Evolutionary conservation across 2,113 vertebrate genomes (phyloP).

Genomic region (Coregonus clupeaformis): DNA sequence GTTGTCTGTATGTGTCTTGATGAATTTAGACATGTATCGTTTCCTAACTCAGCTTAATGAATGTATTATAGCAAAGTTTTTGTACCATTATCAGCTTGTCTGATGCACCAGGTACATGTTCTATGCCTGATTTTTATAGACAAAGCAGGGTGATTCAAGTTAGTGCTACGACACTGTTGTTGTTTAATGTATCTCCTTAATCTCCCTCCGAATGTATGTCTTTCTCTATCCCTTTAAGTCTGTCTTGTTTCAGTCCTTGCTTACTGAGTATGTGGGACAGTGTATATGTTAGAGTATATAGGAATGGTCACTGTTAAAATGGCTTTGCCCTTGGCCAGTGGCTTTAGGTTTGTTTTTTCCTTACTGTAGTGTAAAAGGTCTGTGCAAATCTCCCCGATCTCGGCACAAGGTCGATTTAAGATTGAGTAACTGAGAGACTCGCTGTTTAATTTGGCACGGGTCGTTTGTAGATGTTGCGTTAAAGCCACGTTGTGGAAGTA

Average conservation of each 20-base stretch:
- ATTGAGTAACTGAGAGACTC: neutral
- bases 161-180: constrained; percentile 22
- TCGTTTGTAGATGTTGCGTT: neutral
- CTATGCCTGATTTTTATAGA: constrained; percentile 35
- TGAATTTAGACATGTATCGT: neutral
- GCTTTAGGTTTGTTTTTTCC: neutral
- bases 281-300: neutral
- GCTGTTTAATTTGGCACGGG: neutral
- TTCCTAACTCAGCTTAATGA: neutral
- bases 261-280: neutral
- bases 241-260: constrained; percentile 18
- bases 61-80: constrained; percentile 9
- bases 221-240: constrained; percentile 27
- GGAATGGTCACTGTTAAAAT: neutral
- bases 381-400: neutral
- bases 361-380: neutral
- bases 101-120: neutral
- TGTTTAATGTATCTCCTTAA: constrained; percentile 5
- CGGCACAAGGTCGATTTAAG: neutral
- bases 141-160: constrained; percentile 3
- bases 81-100: constrained; percentile 32
- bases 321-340: neutral
- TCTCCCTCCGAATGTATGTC: constrained; percentile 15
- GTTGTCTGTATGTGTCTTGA: neutral
- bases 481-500: neutral